Evolutionary conservation across 2,113 vertebrate genomes (phyloP), one percentile per base, ranked within the genome.

Genomic region (Lamprologus sp.): DNA sequence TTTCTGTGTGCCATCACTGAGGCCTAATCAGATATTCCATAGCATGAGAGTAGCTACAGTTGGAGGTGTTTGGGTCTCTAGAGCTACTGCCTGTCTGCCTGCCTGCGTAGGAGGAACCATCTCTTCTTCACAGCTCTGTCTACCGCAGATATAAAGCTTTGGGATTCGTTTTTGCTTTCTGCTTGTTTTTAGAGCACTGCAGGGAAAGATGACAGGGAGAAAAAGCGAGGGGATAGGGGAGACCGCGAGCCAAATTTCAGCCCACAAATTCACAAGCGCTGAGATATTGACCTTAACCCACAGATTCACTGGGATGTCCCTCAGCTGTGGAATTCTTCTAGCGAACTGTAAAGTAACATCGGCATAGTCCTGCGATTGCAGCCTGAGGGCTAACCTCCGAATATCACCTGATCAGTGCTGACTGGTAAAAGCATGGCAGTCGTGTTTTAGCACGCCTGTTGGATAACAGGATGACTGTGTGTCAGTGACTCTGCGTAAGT

Each of bases 31-130:
- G 45, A 84, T 91, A 82, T 75, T 90, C 82, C 21, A 47, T 51
- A 55, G 87, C 73, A 17, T 89, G 87, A 63, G 68, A 75, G 88
- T 19, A 85, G 85, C 89, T 85, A 23, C 84, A 90, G 68, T 85
- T 86, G 85, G 86, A 93, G 91, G 89, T 92, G 88, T 92, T 90
- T n/a, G 17, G 45, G 87, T 90, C 84, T 90, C 88, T 53, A 23
- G 54, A 91, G 90, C 87, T 89, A 11, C 88, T 89, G 90, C 93
- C 86, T 92, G 92, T 87, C 82, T 79, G 56, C 79, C 80, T 92
- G 89, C 58, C 77, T 86, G 93, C 86, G 93, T 94, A 90, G 94
- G 94, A 92, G 94, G 90, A 84, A 93, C 90, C 91, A 91, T 93
- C 91, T 91, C 89, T 85, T 91, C 91, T 93, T 93, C 90, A 90